A percentile compares a stretch with the other conserved stretches of the same genome.
Evolutionary conservation across 2,797 vertebrate species (phyloP).

Genomic region (Pterois miles): DNA sequence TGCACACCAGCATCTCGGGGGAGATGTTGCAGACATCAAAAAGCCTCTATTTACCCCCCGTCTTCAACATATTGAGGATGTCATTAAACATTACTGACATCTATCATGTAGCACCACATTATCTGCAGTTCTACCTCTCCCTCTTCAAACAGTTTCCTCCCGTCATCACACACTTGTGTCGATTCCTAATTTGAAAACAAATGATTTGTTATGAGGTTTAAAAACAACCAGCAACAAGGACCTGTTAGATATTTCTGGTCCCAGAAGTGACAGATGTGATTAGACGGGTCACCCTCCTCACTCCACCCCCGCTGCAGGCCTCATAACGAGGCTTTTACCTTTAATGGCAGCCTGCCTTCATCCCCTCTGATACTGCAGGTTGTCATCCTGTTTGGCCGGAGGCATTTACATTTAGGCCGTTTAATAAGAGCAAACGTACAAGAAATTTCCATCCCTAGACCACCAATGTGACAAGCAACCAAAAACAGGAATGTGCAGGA

Average conservation of each 20-base stretch:
- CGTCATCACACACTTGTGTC: neutral
- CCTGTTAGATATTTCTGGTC: constrained; percentile 33
- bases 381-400: constrained; percentile 29
- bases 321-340: constrained; percentile 55
- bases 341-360: constrained; percentile 53
- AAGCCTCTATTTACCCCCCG: constrained; percentile 2
- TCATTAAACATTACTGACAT: constrained; percentile 22
- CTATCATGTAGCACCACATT: neutral
- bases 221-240: constrained; percentile 23
- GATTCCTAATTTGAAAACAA: constrained; percentile 7
- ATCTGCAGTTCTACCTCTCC: neutral
- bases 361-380: constrained; percentile 27
- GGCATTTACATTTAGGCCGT: constrained; percentile 13
- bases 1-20: constrained; percentile 6
- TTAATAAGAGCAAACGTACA: constrained; percentile 12
- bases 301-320: constrained; percentile 6
- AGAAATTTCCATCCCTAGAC: neutral
- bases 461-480: neutral
- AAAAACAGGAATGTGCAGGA: neutral
- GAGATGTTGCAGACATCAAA: constrained; percentile 39
- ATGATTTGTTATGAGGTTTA: constrained; percentile 7
- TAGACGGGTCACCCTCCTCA: constrained; percentile 39
- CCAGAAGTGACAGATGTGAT: constrained; percentile 55
- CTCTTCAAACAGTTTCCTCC: neutral
- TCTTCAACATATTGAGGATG: constrained; percentile 23